Evolutionary conservation across 2,888 invertebrate species (phyloP).

Genomic region (Flexamia atlantica): DNA sequence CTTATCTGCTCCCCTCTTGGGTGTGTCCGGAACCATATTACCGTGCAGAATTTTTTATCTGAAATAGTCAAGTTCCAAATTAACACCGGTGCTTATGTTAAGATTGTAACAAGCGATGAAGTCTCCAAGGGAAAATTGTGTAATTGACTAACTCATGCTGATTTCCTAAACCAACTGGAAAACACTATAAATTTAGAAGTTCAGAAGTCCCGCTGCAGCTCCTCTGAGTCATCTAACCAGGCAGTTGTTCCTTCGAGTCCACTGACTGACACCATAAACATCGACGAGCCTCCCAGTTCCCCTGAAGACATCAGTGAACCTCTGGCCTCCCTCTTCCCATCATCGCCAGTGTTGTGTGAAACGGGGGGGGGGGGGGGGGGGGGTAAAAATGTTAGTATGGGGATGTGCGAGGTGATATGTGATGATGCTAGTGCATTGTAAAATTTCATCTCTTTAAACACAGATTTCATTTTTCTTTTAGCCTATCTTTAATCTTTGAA

Average conservation of each 20-base stretch:
- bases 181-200: not conserved
- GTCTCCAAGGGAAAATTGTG: not conserved
- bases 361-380: no score
- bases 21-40: conserved; percentile 3
- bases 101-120: conserved; percentile 1
- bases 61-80: conserved; percentile 27
- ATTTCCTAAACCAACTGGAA: not conserved
- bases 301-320: not conserved
- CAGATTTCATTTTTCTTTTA: no score
- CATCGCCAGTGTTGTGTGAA: not conserved
- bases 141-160: not conserved
- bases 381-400: not conserved
- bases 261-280: not conserved
- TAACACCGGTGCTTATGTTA: conserved; percentile 26
- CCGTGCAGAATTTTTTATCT: not conserved
- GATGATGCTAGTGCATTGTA: no score
- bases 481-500: no score
- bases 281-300: not conserved
- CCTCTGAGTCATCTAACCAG: not conserved
- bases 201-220: no score
- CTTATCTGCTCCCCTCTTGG: conserved; percentile 32
- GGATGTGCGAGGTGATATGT: not conserved
- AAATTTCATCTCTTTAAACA: no score
- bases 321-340: not conserved
- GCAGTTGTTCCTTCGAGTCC: not conserved